A percentile compares a stretch with the other conserved stretches of the same genome.
Evolutionary conservation across 2,113 vertebrate species (phyloP).

Genomic region (Euleptes europaea): DNA sequence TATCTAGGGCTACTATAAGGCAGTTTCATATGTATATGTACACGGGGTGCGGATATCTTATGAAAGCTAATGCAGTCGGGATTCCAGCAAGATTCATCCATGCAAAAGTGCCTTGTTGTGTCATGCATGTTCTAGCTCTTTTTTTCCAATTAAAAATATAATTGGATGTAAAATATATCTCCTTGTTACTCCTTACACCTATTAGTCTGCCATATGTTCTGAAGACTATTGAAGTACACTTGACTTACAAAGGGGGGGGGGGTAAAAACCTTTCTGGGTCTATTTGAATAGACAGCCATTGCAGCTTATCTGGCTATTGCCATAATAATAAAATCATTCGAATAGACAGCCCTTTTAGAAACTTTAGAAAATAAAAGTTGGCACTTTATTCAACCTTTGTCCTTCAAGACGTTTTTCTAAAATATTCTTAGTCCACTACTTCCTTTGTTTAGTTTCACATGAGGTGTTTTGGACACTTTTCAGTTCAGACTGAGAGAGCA

Average conservation of each 20-base stretch:
- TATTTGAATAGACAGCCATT: slow-evolving; percentile 16
- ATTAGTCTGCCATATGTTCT: slow-evolving; percentile 32
- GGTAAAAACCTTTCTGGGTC: background rate
- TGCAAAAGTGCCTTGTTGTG: slow-evolving; percentile 23
- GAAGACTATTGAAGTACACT: slow-evolving; percentile 18
- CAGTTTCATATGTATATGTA: background rate
- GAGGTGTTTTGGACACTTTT: slow-evolving; percentile 14
- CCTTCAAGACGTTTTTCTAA: slow-evolving; percentile 34
- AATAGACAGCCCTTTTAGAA: slow-evolving; percentile 44
- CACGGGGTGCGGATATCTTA: background rate
- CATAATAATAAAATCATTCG: no score
- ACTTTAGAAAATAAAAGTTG: slow-evolving; percentile 39
- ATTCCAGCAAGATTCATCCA: slow-evolving; percentile 8
- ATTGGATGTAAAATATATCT: background rate
- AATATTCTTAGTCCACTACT: slow-evolving; percentile 41
- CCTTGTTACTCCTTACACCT: no score
- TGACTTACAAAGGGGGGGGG: background rate
- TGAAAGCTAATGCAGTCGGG: background rate
- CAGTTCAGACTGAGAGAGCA: slow-evolving; percentile 14
- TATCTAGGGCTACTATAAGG: background rate
- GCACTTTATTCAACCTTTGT: background rate
- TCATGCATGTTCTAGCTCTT: slow-evolving; percentile 8
- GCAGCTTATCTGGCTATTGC: no score
- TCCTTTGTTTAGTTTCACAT: slow-evolving; percentile 10
- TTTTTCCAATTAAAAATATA: slow-evolving; percentile 33